These are phyloP conservation scores for Heliconius hewitsoni DNA, from an alignment of 1,140 invertebrate genomes.

Conservation along the genomic window DNA sequence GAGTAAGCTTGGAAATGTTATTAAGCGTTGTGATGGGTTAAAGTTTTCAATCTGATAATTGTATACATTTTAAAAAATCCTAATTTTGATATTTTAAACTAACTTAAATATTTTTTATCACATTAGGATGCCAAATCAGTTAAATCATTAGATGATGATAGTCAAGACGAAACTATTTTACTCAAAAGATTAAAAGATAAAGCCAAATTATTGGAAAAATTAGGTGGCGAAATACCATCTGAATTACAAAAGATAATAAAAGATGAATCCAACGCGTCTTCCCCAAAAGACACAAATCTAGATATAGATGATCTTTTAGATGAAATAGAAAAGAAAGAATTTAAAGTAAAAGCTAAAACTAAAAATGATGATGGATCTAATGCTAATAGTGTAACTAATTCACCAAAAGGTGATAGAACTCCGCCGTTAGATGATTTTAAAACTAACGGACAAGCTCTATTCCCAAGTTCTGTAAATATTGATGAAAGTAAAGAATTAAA, in stretches of 20 bases:
- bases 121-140: constrained; percentile 39
- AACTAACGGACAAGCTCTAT: constrained; percentile 45
- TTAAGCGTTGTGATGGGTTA: constrained; percentile 52
- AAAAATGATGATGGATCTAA: constrained; percentile 45
- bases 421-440: constrained; percentile 60
- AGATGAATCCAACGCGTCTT: constrained; percentile 53
- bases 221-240: constrained; percentile 68
- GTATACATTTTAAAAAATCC: not conserved
- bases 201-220: constrained; percentile 69
- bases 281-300: constrained; percentile 46
- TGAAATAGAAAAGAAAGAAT: constrained; percentile 74
- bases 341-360: constrained; percentile 60
- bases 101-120: constrained; percentile 18
- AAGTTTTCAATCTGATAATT: constrained; percentile 50
- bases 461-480: constrained; percentile 54
- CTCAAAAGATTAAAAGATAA: constrained; percentile 68
- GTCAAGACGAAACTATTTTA: constrained; percentile 62
- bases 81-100: not conserved
- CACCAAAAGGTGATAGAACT: constrained; percentile 51
- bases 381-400: constrained; percentile 47
- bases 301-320: constrained; percentile 72
- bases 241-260: constrained; percentile 68
- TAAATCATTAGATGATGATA: constrained; percentile 55
- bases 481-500: constrained; percentile 42
- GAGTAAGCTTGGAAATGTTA: constrained; percentile 50